Percentiles rank a stretch among this genome's conserved stretches.
Conservation (phyloP, 1,140 invertebrate genomes). For the Drosophila tristis region DNA sequence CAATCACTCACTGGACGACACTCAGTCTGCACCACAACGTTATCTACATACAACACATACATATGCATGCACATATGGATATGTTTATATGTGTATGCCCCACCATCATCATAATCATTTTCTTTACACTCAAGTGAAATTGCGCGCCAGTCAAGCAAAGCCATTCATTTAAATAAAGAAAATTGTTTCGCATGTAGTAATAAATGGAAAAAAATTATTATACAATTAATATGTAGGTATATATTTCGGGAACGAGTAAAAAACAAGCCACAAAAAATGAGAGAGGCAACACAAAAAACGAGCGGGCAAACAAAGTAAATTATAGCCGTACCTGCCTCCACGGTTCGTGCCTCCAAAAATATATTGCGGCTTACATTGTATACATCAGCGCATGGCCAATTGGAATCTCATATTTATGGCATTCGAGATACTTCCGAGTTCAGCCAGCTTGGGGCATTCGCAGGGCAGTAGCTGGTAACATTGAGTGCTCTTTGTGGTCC, state of each 20-base stretch:
- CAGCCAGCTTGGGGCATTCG: neutral
- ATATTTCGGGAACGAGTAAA: conserved; percentile 14
- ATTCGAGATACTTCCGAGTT: neutral
- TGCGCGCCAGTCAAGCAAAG: conserved; percentile 69
- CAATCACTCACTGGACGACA: too few relatives aligned
- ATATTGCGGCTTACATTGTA: conserved; percentile 28
- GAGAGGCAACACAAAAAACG: conserved; percentile 10
- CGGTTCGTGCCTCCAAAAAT: conserved; percentile 52
- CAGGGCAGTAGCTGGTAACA: neutral
- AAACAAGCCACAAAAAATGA: conserved; percentile 8
- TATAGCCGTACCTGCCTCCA: conserved; percentile 53
- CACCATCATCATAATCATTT: conserved; percentile 26
- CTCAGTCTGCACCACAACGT: neutral
- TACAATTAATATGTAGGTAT: conserved; percentile 65
- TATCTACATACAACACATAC: conserved; percentile 14
- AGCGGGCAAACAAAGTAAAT: conserved; percentile 18
- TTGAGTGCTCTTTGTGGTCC: too few relatives aligned
- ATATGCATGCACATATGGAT: neutral
- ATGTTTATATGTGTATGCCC: too few relatives aligned
- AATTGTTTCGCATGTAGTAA: conserved; percentile 68
- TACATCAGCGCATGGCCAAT: conserved; percentile 28
- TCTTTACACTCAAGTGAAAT: conserved; percentile 58
- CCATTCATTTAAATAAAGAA: conserved; percentile 79
- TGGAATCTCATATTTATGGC: conserved; percentile 26
- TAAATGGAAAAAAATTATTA: conserved; percentile 72